Conservation (phyloP, 1,140 invertebrate genomes). For the Macrobrachium rosenbergii region DNA sequence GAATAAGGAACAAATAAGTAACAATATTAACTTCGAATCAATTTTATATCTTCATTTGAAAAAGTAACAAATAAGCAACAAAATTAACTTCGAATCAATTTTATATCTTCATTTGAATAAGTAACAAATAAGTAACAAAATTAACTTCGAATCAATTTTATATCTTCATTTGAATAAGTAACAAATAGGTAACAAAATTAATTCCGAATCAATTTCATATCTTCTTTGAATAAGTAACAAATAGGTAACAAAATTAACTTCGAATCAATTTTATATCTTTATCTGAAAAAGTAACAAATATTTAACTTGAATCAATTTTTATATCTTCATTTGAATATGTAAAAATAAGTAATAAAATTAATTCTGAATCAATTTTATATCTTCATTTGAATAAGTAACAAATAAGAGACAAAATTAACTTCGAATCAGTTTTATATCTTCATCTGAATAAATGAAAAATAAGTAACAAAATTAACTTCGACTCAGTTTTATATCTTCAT, state of each 20-base stretch:
- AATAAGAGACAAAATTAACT: background rate
- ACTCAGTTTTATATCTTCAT: background rate
- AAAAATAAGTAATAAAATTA: background rate
- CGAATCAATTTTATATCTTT: background rate
- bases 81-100: background rate
- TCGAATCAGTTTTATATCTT: background rate
- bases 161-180: background rate
- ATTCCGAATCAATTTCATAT: background rate
- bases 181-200: background rate
- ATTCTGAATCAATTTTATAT: background rate
- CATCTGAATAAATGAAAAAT: background rate
- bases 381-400: background rate
- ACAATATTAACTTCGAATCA: background rate
- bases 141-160: background rate
- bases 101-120: background rate
- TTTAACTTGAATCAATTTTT: background rate
- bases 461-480: no score
- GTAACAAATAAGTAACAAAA: background rate
- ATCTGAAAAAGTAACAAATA: background rate
- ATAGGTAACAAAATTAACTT: background rate
- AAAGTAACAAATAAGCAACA: background rate
- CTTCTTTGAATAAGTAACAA: background rate
- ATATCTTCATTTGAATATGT: background rate
- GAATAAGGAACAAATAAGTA: background rate
- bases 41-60: background rate